phyloP scores from a whole-genome alignment of 2,113 vertebrate species.

The Rhea pennata region DNA sequence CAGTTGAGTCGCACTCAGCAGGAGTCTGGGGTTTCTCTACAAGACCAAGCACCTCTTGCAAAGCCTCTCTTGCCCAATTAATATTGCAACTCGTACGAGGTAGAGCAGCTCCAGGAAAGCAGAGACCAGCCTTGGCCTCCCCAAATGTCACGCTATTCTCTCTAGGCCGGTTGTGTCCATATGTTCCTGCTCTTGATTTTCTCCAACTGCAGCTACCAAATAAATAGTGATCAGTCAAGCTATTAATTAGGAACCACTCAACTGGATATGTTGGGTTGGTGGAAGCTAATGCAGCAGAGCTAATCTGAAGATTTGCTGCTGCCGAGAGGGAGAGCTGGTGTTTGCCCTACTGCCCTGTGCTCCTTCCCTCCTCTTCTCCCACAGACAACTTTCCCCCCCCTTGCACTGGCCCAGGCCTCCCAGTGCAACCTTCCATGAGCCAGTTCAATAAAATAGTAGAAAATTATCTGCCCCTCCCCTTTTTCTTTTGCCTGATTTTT shows the following conservation, averaged over 20 bases:
- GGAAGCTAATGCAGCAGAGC: background rate
- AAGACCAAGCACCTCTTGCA: no score
- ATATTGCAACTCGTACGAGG: no score
- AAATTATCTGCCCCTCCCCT: background rate
- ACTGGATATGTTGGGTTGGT: background rate
- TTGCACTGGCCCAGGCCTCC: background rate
- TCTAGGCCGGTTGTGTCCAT: background rate
- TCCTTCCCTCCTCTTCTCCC: background rate
- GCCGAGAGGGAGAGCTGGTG: background rate
- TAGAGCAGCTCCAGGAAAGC: no score
- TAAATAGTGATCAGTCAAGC: background rate
- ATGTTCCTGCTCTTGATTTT: background rate
- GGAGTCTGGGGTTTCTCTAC: background rate
- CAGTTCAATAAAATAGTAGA: background rate
- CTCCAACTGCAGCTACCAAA: background rate
- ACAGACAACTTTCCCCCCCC: accelerated
- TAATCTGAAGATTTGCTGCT: background rate
- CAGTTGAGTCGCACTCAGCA: accelerated
- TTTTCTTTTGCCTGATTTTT: background rate
- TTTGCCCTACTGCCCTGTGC: background rate
- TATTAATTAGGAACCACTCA: accelerated
- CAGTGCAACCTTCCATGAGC: background rate
- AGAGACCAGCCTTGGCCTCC: background rate
- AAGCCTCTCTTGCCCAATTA: background rate
- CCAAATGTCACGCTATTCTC: no score